Evolutionary conservation across 2,797 vertebrate genomes (phyloP), one percentile per base, ranked within the genome.

Genomic region (Leptodactylus fallax): DNA sequence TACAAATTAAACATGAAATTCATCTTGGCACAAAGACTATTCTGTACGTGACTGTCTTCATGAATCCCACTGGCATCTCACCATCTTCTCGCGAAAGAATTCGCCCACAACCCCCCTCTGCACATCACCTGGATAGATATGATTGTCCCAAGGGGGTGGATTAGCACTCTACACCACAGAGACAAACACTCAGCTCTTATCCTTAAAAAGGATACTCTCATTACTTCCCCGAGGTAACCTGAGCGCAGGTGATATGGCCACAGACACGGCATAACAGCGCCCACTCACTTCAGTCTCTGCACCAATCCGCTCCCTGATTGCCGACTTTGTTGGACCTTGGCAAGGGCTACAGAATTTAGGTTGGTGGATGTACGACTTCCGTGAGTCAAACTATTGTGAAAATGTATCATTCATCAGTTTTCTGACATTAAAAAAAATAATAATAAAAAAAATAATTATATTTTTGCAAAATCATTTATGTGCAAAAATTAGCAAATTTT

Each of bases 31-130:
- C 80, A 55, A 3, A 23, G 89, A 55, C 56, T 77, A 49, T 79
- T 10, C 63, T 0, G 36, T 94, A 94, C 91, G 91, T 95, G 95
- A 94, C 93, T 95, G 80, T 16, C 55, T 81, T 36, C 92, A 92
- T 91, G 88, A 67, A 88, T 63, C 87, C 45, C 88, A 79, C 90
- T 91, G 93, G 89, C 92, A 88, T 91, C 1, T 89, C 89, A 84
- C 87, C 82, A 88, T 85, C 81, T 72, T 84, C 53, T 69, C 25
- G 87, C 76, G 25, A 85, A 85, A 83, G 87, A 88, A 88, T 88
- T 72, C 61, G 60, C 87, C 87, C 87, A 61, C 82, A 36, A 53
- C 83, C 53, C 85, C 78, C 87, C 80, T 27, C 79, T 53, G 53
- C 76, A 79, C 76, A 56, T 88, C 82, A 85, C 82, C 87, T 88